phyloP scores from a whole-genome alignment of 2,888 invertebrate species.

The Galeopsomyia nigrocyanea region DNA sequence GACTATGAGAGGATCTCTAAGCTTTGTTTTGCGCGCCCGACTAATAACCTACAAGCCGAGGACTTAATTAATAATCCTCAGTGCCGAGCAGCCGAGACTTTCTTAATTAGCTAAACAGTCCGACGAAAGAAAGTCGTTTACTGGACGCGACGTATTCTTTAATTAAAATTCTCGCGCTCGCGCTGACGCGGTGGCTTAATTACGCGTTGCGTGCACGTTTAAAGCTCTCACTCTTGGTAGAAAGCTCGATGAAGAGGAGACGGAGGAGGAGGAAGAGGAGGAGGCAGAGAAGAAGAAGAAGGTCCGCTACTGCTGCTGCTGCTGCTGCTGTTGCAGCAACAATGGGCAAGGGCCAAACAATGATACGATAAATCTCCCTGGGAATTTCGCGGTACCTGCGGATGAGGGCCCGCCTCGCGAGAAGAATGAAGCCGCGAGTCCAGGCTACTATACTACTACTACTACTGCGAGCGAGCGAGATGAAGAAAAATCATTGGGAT shows the following conservation, averaged over 20 bases:
- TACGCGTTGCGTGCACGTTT: too few species aligned
- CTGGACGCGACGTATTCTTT: slow-evolving; percentile 25
- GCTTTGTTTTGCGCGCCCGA: background rate
- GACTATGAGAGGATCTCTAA: background rate
- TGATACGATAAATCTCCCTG: slow-evolving; percentile 64
- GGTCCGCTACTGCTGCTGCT: slow-evolving; percentile 5
- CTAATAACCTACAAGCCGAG: background rate
- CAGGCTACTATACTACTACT: background rate
- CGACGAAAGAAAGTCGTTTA: slow-evolving; percentile 32
- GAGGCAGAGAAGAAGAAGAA: slow-evolving; percentile 11
- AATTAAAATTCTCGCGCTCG: slow-evolving; percentile 46
- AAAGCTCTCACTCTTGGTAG: too few species aligned
- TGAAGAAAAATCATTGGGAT: slow-evolving; percentile 41
- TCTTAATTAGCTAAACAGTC: slow-evolving; percentile 42
- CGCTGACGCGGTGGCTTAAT: background rate
- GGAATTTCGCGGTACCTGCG: slow-evolving; percentile 36
- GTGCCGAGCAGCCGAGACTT: slow-evolving; percentile 6
- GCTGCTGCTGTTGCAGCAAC: slow-evolving; percentile 46
- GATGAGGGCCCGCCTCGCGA: slow-evolving; percentile 11
- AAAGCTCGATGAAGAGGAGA: background rate
- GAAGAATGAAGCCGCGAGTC: slow-evolving; percentile 8
- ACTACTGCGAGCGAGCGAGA: slow-evolving; percentile 9
- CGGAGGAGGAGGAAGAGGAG: background rate
- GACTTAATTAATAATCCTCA: slow-evolving; percentile 43
- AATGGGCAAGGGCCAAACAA: slow-evolving; percentile 60